Evolutionary conservation across 2,888 invertebrate genomes (phyloP), one percentile per base, ranked within the genome.

Genomic region (Drosophila aldrichi): DNA sequence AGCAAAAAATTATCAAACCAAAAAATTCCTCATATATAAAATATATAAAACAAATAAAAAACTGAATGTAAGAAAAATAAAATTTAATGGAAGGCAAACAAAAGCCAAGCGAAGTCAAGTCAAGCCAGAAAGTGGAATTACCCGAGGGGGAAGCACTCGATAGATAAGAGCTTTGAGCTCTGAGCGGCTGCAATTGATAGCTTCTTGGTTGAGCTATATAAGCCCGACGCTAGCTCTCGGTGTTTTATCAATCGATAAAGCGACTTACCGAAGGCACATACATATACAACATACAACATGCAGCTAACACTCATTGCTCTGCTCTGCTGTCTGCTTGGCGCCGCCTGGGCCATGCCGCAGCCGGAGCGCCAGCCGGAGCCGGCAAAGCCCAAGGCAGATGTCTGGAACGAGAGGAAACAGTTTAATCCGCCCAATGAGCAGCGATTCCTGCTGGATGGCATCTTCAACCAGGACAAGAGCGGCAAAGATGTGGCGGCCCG

Each of bases 401-500:
- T 25, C 22, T 64, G 63, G 63, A 16, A 2, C 16, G 63, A 64
- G 22, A 32, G 63, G 9, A 7, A 41, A 10, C 49, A 51, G n/a
- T 64, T 29, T 29, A 51, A 64, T 43, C 65, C 43, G 2, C 71
- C 62, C 12, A 48, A 51, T 22, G 72, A 72, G 25, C 49, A 67
- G 43, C 79, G 77, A 16, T 54, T 58, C 12, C 49, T 56, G 9
- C 7, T 74, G 36, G 59, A 71, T 12, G 78, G 74, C 8, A 66
- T 74, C 25, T 88, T 81, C 16, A 78, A 78, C 25, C 74, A 61
- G 6, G 72, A 80, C 5, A 61, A 84, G 16, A 59, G 6, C 18
- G 91, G 91, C 18, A 69, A 70, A 12, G 85, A 89, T 54, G 58
- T 92, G 0, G 61, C 62, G 34, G 63, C 79, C 0, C 46, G 74